Evolutionary conservation across 2,113 vertebrate species (phyloP).

Genomic region (Eubucco bourcierii): DNA sequence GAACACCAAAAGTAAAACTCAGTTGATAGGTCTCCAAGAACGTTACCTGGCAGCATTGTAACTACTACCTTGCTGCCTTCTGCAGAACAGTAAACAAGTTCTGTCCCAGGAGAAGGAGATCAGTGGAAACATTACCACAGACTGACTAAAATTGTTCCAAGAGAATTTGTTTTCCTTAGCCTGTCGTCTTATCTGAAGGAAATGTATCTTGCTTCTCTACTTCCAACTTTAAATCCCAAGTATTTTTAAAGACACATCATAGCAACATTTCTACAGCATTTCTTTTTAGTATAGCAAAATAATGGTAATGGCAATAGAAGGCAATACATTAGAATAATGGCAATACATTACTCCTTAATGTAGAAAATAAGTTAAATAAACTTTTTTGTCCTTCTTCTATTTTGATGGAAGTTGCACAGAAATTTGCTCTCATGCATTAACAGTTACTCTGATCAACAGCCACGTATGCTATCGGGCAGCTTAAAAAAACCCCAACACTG

Average conservation of each 20-base stretch:
- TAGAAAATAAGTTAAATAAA: neutral
- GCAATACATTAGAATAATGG: too few species aligned
- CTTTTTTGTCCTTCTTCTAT: neutral
- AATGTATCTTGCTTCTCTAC: neutral
- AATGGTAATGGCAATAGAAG: neutral
- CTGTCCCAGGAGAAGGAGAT: neutral
- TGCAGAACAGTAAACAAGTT: neutral
- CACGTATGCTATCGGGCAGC: neutral
- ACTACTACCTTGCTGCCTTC: neutral
- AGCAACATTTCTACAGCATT: neutral
- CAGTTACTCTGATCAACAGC: neutral
- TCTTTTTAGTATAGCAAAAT: neutral
- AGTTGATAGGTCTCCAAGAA: neutral
- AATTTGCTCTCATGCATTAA: neutral
- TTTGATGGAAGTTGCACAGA: neutral
- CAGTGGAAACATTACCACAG: neutral
- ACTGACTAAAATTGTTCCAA: neutral
- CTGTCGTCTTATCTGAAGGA: neutral
- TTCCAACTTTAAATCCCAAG: neutral
- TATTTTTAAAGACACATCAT: neutral
- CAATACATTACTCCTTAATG: neutral
- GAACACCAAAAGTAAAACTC: neutral
- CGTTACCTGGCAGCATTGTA: neutral
- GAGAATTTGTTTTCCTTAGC: neutral
- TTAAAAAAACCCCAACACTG: neutral